A percentile compares a stretch with the other conserved stretches of the same genome.
Conservation (phyloP, 1,140 invertebrate genomes). For the Mactra quadrangularis region DNA sequence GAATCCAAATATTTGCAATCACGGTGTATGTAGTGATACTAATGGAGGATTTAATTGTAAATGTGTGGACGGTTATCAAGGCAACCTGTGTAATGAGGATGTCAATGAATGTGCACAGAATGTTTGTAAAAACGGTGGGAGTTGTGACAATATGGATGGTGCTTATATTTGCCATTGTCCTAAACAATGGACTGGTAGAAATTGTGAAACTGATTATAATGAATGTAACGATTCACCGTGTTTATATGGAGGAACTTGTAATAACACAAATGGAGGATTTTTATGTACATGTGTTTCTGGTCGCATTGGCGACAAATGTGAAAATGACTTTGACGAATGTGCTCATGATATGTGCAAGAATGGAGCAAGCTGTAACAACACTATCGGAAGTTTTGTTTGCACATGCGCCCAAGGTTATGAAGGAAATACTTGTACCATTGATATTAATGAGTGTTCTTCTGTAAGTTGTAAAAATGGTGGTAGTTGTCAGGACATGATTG, state of each 20-base stretch:
- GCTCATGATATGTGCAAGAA: background rate
- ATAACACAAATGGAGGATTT: slow-evolving; percentile 38
- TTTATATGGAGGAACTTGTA: slow-evolving; percentile 7
- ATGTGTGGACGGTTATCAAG: slow-evolving; percentile 19
- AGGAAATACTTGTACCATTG: slow-evolving; percentile 58
- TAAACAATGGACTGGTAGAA: slow-evolving; percentile 35
- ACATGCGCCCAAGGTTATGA: slow-evolving; percentile 54
- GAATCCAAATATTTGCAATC: slow-evolving; percentile 85
- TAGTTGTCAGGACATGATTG: slow-evolving; percentile 14
- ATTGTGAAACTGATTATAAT: slow-evolving; percentile 54
- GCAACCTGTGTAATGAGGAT: slow-evolving; percentile 5
- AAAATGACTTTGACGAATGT: slow-evolving; percentile 58
- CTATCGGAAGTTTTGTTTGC: slow-evolving; percentile 41
- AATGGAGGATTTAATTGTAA: background rate
- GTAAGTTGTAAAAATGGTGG: slow-evolving; percentile 61
- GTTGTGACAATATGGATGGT: slow-evolving; percentile 55
- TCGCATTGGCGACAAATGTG: slow-evolving; percentile 47
- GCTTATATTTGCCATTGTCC: slow-evolving; percentile 56
- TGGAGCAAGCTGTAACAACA: slow-evolving; percentile 61
- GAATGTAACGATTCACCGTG: slow-evolving; percentile 38
- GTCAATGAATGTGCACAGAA: slow-evolving; percentile 11
- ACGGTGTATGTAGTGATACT: slow-evolving; percentile 30
- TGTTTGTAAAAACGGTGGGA: slow-evolving; percentile 5
- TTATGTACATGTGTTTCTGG: slow-evolving; percentile 27
- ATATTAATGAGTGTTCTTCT: slow-evolving; percentile 66